phyloP scores from a whole-genome alignment of 2,888 invertebrate genomes.

The Uropetala carovei region DNA sequence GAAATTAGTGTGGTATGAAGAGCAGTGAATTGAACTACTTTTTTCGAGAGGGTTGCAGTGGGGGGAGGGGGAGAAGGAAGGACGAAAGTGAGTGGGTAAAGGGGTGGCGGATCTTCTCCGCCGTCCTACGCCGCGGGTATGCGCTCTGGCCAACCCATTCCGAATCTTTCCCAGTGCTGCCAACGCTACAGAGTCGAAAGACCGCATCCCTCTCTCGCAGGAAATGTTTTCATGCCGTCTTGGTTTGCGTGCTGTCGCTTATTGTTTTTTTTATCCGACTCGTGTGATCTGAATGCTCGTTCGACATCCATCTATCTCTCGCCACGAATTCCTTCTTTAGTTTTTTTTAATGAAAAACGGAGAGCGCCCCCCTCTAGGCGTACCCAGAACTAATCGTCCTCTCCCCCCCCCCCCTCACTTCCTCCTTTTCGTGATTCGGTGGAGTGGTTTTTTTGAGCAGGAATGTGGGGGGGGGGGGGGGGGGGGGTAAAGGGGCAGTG shows the following conservation, averaged over 20 bases:
- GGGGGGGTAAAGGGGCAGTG: not conserved
- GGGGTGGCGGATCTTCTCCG: not conserved
- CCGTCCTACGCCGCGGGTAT: constrained; percentile 11
- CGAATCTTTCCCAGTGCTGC: not conserved
- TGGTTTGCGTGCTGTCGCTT: too few species aligned
- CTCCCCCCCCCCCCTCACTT: not conserved
- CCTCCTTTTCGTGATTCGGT: not conserved
- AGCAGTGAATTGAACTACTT: too few species aligned
- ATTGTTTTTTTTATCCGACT: too few species aligned
- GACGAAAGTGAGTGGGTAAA: not conserved
- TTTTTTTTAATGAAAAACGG: not conserved
- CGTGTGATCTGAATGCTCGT: too few species aligned
- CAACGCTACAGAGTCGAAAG: not conserved
- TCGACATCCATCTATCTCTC: not conserved
- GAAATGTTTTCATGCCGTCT: too few species aligned
- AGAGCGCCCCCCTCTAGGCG: not conserved
- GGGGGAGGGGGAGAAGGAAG: not conserved
- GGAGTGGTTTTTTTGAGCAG: not conserved
- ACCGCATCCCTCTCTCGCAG: not conserved
- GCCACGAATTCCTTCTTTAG: not conserved
- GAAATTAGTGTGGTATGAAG: too few species aligned
- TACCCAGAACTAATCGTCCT: too few species aligned
- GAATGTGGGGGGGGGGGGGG: not conserved
- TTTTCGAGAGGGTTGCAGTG: not conserved
- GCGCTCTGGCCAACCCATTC: not conserved